These are phyloP conservation scores for Neoascia interrupta DNA, from an alignment of 2,888 invertebrate species.

Conservation along the genomic window DNA sequence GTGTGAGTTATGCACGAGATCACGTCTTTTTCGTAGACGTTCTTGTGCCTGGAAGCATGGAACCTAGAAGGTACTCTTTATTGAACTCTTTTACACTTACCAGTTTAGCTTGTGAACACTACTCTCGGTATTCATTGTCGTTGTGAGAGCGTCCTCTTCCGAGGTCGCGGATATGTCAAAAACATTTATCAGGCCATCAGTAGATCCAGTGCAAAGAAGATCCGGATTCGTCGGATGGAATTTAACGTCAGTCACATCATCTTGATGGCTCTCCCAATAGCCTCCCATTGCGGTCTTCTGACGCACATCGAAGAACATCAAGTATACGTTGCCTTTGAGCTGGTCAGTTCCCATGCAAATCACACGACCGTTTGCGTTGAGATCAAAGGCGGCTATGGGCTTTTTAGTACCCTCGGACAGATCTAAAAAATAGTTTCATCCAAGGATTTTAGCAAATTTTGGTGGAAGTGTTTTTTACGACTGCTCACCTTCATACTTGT, in stretches of 20 bases:
- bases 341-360: conserved; percentile 88
- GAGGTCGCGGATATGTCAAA: conserved; percentile 86
- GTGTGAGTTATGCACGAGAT: conserved; percentile 87
- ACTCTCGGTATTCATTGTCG: conserved; percentile 89
- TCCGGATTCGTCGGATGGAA: conserved; percentile 87
- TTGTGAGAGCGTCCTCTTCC: conserved; percentile 90
- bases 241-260: conserved; percentile 88
- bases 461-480: conserved; percentile 57
- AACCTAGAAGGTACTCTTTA: conserved; percentile 16
- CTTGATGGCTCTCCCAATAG: conserved; percentile 91
- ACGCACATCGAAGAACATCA: conserved; percentile 91
- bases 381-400: conserved; percentile 86
- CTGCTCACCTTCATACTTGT: conserved; percentile 75
- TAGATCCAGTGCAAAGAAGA: conserved; percentile 86
- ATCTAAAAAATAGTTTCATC: background rate
- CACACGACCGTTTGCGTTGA: conserved; percentile 85
- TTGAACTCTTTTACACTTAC: conserved; percentile 74
- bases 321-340: conserved; percentile 85
- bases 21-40: conserved; percentile 79
- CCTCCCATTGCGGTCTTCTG: conserved; percentile 84
- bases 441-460: no score
- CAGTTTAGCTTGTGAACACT: conserved; percentile 85
- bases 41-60: conserved; percentile 73
- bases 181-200: conserved; percentile 91
- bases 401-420: conserved; percentile 75